Percentiles rank a stretch among this genome's conserved stretches.
phyloP scores from a whole-genome alignment of 2,113 vertebrate genomes.

The Conger conger region DNA sequence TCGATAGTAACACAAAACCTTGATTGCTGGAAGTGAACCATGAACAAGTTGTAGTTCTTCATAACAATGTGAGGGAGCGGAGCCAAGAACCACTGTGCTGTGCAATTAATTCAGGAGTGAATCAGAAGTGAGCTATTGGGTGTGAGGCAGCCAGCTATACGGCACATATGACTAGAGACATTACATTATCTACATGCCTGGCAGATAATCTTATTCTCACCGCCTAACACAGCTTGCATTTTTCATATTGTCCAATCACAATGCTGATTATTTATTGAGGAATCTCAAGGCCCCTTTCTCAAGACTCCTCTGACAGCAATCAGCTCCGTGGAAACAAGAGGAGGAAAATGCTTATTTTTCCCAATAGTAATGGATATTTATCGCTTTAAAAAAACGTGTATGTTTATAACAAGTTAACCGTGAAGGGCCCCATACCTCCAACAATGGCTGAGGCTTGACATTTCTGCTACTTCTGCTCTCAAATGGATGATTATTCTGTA shows the following conservation, averaged over 20 bases:
- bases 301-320: neutral
- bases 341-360: neutral
- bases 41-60: conserved; percentile 15
- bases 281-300: neutral
- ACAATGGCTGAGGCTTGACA: neutral
- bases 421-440: neutral
- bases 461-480: too few relatives aligned
- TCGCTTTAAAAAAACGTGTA: neutral
- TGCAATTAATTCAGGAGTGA: conserved; percentile 3
- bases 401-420: neutral
- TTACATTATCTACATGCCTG: neutral
- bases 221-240: neutral
- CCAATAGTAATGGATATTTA: neutral
- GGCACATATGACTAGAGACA: neutral
- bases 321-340: too few relatives aligned
- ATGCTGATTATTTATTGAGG: neutral
- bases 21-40: conserved; percentile 30
- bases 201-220: neutral
- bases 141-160: neutral
- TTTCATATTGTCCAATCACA: neutral
- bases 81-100: conserved; percentile 15
- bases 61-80: conserved; percentile 25
- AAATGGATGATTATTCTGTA: too few relatives aligned
- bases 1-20: conserved; percentile 22
- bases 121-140: neutral